Evolutionary conservation across 1,140 invertebrate genomes (phyloP), one percentile per base, ranked within the genome.

Genomic region (Zaprionus vittiger): DNA sequence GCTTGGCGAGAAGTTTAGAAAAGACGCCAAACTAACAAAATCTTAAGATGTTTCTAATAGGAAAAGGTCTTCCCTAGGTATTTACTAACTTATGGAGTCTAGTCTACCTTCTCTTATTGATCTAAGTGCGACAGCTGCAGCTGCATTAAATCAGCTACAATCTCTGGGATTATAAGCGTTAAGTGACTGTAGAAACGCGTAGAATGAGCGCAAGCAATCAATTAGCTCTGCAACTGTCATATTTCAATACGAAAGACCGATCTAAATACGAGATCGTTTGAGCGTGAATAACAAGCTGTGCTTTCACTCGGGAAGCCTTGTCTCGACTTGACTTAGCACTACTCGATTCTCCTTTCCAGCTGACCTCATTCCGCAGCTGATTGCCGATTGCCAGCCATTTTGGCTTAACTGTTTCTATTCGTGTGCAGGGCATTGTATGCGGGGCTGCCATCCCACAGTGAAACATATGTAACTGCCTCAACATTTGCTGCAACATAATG

Each of bases 401-500:
- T 28, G 12, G 20, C 7, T n/a, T 7, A 49, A 49, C 15, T 41
- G 49, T 31, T 63, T 71, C 22, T 41, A 56, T 41, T 65, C 20
- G 52, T 47, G 52, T 73, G 56, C 74, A 74, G 74, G 75, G 66
- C 63, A 54, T 55, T 57, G 41, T 74, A 9, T 57, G 24, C 15
- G 5, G 41, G 38, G 28, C 63, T 65, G 63, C 20, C 44, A 28
- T 57, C 52, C 38, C 41, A 64, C 59, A 38, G 66, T 70, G 67
- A n/a, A 71, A 83, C 83, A 86, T 80, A 86, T 86, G 83, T 86
- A 86, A 83, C 66, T 79, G 72, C 66, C 73, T 68, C 54, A n/a
- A 20, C 55, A 63, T 68, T 84, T 83, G 65, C n/a, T 83, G 81
- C 61, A 60, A 59, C 20, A 67, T 84, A 68, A 84, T 81, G 69